phyloP scores from a whole-genome alignment of 1,140 invertebrate species.

The Drosophila santomea region DNA sequence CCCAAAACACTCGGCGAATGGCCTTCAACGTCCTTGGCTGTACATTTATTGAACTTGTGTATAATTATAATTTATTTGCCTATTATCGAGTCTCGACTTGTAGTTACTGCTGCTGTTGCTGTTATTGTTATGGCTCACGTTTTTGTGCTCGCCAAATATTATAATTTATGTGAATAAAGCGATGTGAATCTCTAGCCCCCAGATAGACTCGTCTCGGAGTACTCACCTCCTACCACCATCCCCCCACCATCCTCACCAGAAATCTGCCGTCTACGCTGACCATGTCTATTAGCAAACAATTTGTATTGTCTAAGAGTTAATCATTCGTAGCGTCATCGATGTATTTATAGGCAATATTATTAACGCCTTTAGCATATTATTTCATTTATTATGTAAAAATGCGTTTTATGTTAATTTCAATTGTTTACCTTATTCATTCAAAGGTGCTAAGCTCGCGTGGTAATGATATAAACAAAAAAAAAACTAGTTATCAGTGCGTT shows the following conservation, averaged over 20 bases:
- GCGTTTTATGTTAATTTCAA: slow-evolving; percentile 54
- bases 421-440: slow-evolving; percentile 23
- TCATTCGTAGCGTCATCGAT: slow-evolving; percentile 77
- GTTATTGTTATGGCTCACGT: slow-evolving; percentile 60
- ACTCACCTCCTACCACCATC: neutral
- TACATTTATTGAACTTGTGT: slow-evolving; percentile 65
- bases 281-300: slow-evolving; percentile 77
- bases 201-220: slow-evolving; percentile 48
- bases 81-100: slow-evolving; percentile 63
- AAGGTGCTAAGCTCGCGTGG: neutral
- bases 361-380: slow-evolving; percentile 72
- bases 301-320: slow-evolving; percentile 81
- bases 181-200: slow-evolving; percentile 68
- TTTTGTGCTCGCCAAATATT: slow-evolving; percentile 74
- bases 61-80: slow-evolving; percentile 81
- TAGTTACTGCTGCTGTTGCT: slow-evolving; percentile 15
- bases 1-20: slow-evolving; percentile 79
- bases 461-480: slow-evolving; percentile 9
- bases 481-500: slow-evolving; percentile 33
- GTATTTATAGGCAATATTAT: slow-evolving; percentile 78
- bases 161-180: slow-evolving; percentile 79
- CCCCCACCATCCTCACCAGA: neutral
- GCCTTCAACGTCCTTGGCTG: slow-evolving; percentile 83
- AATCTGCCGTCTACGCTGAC: slow-evolving; percentile 19
- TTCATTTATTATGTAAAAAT: slow-evolving; percentile 61